Conservation (phyloP, 2,797 vertebrate genomes). For the Lacerta agilis region DNA sequence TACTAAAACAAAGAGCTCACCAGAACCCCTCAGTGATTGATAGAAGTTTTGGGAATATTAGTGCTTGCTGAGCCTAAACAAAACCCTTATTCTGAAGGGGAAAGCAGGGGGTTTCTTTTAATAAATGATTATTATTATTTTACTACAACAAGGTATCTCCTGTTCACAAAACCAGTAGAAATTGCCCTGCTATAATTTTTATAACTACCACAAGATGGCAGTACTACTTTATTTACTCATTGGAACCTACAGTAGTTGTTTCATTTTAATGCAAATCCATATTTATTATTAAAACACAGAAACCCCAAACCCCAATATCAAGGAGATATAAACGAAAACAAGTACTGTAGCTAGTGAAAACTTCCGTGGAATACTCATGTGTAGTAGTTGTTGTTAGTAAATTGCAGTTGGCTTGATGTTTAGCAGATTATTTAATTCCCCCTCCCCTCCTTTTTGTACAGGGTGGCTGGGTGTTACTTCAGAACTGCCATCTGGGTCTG, state of each 20-base stretch:
- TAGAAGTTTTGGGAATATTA: too few species aligned
- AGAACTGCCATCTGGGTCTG: slow-evolving; percentile 88
- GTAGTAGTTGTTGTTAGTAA: not conserved
- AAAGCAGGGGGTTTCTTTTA: too few species aligned
- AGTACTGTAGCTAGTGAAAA: not conserved
- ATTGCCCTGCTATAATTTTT: slow-evolving; percentile 35
- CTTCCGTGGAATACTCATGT: not conserved
- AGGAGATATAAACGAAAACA: slow-evolving; percentile 1
- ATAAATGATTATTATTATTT: not conserved
- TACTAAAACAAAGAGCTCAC: too few species aligned
- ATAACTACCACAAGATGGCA: slow-evolving; percentile 76
- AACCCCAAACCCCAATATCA: not conserved
- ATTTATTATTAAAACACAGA: not conserved
- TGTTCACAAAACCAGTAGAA: not conserved
- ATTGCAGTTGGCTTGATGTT: not conserved
- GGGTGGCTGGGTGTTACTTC: slow-evolving; percentile 88
- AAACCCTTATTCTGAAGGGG: too few species aligned
- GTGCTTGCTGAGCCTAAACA: too few species aligned
- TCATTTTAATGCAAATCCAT: slow-evolving; percentile 29
- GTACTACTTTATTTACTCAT: slow-evolving; percentile 61
- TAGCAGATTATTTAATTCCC: slow-evolving; percentile 12
- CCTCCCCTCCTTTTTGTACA: slow-evolving; percentile 53
- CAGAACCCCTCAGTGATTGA: too few species aligned
- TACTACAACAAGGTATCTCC: not conserved
- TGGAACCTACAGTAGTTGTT: not conserved